phyloP scores from a whole-genome alignment of 2,113 vertebrate species.

The Aramus guarauna region DNA sequence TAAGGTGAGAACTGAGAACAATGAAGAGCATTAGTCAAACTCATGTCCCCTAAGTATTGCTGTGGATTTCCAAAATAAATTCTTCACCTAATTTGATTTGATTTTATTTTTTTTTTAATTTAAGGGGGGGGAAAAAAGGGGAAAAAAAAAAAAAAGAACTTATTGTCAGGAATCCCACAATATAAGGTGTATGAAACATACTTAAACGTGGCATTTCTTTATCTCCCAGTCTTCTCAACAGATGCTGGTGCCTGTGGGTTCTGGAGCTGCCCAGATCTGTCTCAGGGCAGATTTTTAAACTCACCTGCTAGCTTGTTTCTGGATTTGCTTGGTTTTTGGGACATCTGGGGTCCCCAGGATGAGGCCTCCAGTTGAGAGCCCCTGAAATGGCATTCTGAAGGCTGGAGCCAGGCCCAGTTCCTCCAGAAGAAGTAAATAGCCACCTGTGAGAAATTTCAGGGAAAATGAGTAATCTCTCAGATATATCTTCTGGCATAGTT shows the following conservation, averaged over 20 bases:
- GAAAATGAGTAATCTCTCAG: background rate
- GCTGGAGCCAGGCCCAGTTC: background rate
- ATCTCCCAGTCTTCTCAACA: background rate
- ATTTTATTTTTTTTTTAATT: background rate
- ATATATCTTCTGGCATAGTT: background rate
- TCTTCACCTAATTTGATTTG: background rate
- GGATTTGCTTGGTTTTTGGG: background rate
- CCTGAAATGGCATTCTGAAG: background rate
- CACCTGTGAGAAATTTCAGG: background rate
- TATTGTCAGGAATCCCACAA: background rate
- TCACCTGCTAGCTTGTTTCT: background rate
- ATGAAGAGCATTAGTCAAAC: background rate
- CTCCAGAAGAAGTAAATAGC: background rate
- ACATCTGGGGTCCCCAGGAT: background rate
- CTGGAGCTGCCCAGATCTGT: background rate
- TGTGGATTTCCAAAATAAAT: background rate
- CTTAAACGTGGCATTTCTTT: background rate
- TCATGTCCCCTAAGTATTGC: background rate
- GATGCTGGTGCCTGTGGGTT: background rate
- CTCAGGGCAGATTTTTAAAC: background rate
- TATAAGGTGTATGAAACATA: background rate
- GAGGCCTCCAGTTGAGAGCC: background rate
- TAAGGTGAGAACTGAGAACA: background rate
- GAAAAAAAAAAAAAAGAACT: too few relatives aligned
- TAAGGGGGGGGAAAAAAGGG: background rate